phyloP scores from a whole-genome alignment of 30 jellyfish, hydroid and myxozoan species.

The Cassiopea xamachana region DNA sequence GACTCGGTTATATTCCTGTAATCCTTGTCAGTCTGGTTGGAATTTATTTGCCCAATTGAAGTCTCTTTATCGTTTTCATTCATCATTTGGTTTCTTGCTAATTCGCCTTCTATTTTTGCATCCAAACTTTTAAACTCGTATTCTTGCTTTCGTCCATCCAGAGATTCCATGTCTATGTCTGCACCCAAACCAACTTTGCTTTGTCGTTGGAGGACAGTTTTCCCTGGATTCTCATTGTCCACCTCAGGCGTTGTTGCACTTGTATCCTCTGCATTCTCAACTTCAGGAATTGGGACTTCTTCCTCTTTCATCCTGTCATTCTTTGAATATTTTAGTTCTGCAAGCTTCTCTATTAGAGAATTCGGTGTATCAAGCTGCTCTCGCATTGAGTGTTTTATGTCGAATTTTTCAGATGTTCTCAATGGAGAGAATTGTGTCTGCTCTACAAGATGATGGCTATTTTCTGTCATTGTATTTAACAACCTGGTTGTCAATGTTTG shows the following conservation, averaged over 20 bases:
- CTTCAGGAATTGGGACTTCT: conserved; percentile 26
- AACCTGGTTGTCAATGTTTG: conserved; percentile 31
- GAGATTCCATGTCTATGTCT: conserved; percentile 42
- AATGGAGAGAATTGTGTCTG: background rate
- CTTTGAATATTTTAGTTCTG: conserved; percentile 19
- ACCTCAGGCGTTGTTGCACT: background rate
- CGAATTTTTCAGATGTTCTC: background rate
- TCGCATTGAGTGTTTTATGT: background rate
- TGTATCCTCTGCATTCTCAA: conserved; percentile 31
- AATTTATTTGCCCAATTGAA: conserved; percentile 16
- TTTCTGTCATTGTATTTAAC: conserved; percentile 49
- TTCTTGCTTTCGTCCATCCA: conserved; percentile 49
- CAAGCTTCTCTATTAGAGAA: conserved; percentile 47
- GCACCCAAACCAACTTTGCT: conserved; percentile 23
- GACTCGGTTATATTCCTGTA: conserved; percentile 18
- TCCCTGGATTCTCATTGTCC: conserved; percentile 59
- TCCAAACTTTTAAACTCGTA: conserved; percentile 28
- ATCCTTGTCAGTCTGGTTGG: background rate
- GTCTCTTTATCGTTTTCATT: conserved; percentile 18
- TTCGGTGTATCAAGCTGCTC: conserved; percentile 44
- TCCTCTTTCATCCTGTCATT: background rate
- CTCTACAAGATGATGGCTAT: conserved; percentile 21
- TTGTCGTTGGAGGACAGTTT: conserved; percentile 53
- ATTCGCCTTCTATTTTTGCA: conserved; percentile 57
- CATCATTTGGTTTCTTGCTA: conserved; percentile 18